Conservation (phyloP, 2,888 invertebrate species). For the Cybosia mesomella region DNA sequence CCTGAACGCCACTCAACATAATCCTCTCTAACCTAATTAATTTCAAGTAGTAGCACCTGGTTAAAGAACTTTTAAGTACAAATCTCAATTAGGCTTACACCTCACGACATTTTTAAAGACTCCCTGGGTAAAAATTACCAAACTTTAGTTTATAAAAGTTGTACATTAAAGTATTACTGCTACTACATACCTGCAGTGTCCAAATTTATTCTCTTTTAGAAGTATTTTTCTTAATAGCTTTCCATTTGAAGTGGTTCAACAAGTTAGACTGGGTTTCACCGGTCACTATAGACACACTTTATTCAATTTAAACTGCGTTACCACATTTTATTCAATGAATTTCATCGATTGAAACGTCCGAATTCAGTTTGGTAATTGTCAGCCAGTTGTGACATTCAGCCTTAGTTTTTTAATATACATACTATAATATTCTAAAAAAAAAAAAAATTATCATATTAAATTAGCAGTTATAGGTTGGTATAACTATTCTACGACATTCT, state of each 20-base stretch:
- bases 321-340: too few relatives aligned
- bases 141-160: constrained; percentile 40
- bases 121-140: constrained; percentile 45
- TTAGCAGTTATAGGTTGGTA: too few relatives aligned
- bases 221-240: constrained; percentile 51
- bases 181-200: constrained; percentile 53
- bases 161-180: constrained; percentile 42
- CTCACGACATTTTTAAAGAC: constrained; percentile 36
- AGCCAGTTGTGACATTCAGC: too few relatives aligned
- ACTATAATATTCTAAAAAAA: too few relatives aligned
- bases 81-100: constrained; percentile 47
- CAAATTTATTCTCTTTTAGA: constrained; percentile 58
- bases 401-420: too few relatives aligned
- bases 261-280: too few relatives aligned
- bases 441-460: too few relatives aligned
- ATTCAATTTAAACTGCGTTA: too few relatives aligned
- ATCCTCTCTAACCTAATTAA: constrained; percentile 36
- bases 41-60: constrained; percentile 44
- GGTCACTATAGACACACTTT: too few relatives aligned
- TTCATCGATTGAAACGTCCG: too few relatives aligned
- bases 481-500: too few relatives aligned
- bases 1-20: constrained; percentile 28
- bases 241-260: background rate
- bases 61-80: constrained; percentile 49
- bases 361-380: too few relatives aligned